Evolutionary conservation across 2,113 vertebrate species (phyloP), one percentile per base, ranked within the genome.

Genomic region (Calyptommatus sinebrachiatus): DNA sequence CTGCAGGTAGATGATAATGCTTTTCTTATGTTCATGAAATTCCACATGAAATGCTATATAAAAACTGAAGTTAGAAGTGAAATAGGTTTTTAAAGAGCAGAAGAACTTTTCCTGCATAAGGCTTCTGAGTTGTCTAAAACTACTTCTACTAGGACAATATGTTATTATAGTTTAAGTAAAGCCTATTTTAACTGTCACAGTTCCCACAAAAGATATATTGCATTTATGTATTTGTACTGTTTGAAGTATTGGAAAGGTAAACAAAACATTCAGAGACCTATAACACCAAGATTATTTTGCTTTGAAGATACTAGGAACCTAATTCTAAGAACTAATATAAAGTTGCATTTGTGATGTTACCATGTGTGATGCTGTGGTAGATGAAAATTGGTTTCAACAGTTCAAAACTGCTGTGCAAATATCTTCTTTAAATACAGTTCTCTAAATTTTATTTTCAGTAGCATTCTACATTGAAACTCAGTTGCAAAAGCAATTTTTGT

Each of bases 1-100:
- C 14, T 71, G 57, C 22, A 24, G 75, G 85, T 29, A 85, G 78
- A 78, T 35, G 31, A 60, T 72, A 82, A 62, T 85, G 73, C 31
- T 50, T 26, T 81, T 29, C 1, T 75, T 79, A 29, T 69, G 80
- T 81, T 70, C 31, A 45, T 73, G 80, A 83, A 73, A 75, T 78
- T 73, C 70, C 26, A 41, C 22, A 71, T 2, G 26, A 65, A 12
- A 35, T 74, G 16, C 50, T 62, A 48, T n/a, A 72, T 53, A 71
- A 77, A 85, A 67, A 7, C 29, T 69, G 35, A 62, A 4, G 68
- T 66, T 21, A 84, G 76, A 1, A 5, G 22, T 73, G 65, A 35
- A 5, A 50, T 45, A 46, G 45, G 82, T 4, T 1, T 66, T 66
- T 60, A 41, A 83, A 57, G 28, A 83, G 70, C 69, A 83, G 41